phyloP scores from a whole-genome alignment of 53 echinoderm and acorn worm genomes.

The Glandiceps talaboti region DNA sequence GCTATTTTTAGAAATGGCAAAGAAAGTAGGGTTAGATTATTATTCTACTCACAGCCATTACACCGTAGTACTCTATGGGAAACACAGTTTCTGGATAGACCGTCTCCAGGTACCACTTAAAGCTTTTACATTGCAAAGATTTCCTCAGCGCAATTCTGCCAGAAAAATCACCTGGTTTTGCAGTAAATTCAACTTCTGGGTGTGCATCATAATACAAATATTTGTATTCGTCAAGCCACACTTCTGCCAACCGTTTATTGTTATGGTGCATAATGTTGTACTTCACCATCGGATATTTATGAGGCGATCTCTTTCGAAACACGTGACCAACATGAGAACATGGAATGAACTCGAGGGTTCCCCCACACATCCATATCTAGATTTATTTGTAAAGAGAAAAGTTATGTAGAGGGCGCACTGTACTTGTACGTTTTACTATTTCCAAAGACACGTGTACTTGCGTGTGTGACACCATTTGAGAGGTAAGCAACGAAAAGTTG shows the following conservation, averaged over 20 bases:
- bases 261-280: conserved; percentile 43
- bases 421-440: no score
- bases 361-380: conserved; percentile 85
- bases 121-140: conserved; percentile 58
- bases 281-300: conserved; percentile 27
- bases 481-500: no score
- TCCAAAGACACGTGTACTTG: no score
- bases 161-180: conserved; percentile 66
- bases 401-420: no score
- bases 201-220: conserved; percentile 56
- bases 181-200: conserved; percentile 43
- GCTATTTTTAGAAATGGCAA: no score
- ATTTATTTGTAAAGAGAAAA: neutral
- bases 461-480: no score
- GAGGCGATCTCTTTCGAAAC: conserved; percentile 59
- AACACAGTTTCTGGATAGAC: conserved; percentile 61
- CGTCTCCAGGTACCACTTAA: conserved; percentile 82
- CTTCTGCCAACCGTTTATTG: conserved; percentile 64
- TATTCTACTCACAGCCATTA: neutral
- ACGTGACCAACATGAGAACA: conserved; percentile 88
- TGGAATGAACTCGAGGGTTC: conserved; percentile 66
- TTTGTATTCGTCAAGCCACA: conserved; percentile 41
- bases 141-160: conserved; percentile 51
- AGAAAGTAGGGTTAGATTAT: no score
- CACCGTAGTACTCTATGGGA: conserved; percentile 7